A percentile compares a stretch with the other conserved stretches of the same genome.
These are phyloP conservation scores for Cranoglanis bouderius DNA, from an alignment of 2,113 vertebrate species.

Conservation along the genomic window DNA sequence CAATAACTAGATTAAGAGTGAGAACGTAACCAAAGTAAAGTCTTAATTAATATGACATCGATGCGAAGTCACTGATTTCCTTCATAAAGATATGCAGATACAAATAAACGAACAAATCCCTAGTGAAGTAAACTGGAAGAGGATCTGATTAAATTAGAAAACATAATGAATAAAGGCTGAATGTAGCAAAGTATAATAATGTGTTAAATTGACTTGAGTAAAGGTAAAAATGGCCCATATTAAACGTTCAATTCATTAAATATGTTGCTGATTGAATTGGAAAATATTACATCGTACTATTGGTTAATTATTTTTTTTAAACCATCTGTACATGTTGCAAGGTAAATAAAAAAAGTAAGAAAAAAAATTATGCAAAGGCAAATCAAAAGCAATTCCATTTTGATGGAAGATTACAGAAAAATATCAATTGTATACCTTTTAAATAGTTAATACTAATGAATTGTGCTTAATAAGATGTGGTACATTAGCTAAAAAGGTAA, in stretches of 20 bases:
- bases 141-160: neutral
- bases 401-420: neutral
- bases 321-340: neutral
- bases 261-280: neutral
- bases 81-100: neutral
- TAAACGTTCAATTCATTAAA: neutral
- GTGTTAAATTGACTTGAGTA: neutral
- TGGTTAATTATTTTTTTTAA: neutral
- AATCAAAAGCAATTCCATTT: neutral
- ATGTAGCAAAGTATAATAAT: neutral
- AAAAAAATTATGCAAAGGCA: neutral
- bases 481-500: neutral
- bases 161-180: neutral
- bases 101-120: neutral
- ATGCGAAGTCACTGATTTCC: neutral
- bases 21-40: neutral
- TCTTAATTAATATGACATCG: too few species aligned
- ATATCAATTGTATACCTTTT: neutral
- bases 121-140: neutral
- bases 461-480: neutral
- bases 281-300: neutral
- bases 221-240: neutral
- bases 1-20: neutral
- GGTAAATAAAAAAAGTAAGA: neutral
- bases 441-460: neutral